Base-by-base conservation (phyloP, 1,140 invertebrate species). In the Ectropis grisescens region DNA sequence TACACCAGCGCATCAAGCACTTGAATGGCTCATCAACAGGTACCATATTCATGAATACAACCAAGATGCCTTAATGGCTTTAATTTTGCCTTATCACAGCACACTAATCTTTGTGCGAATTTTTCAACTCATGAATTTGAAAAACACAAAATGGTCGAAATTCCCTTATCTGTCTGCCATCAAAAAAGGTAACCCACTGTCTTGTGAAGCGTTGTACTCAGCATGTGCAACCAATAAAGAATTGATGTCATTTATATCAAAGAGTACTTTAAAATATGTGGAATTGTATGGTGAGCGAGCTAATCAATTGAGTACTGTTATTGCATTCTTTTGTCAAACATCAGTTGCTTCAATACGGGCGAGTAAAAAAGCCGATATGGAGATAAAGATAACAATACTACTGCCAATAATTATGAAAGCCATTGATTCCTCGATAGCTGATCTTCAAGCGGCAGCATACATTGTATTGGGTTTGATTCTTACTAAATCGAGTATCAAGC, bases 1-100 rank as follows among this genome's bases (percentile, higher is more conserved):
- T 0, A 91, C 90, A 60, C 87, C 91, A 8, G 86, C 94, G 6
- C 93, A 97, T 37, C 93, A 97, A 85, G 89, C 93, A 11, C 69
- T 98, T 13, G 97, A 98, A 85, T 98, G 96, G 96, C 82, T 98
- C 1, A 88, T 98, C 29, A 86, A 92, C 42, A 89, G 95, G 55
- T 98, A 91, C 70, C 88, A 91, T 29, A 91, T 98, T 41, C 93
- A 98, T 57, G 83, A 92, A 30, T 98, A 91, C 62, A 98, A 98
- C 62, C 86, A 87, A 35, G 88, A 93, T 62, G 87, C 90, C 1
- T 86, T 97, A 19, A 80, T 98, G 41, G 83, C 89, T 41, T 81
- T 93, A 24, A 90, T 94, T 33, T 64, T 98, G 25, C 96, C 97
- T 0, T 98, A 96, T 66, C 94, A 97, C 76, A 92, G 96, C 53